Base-by-base conservation (phyloP, 1,140 invertebrate species). In the Orchesella cincta region DNA sequence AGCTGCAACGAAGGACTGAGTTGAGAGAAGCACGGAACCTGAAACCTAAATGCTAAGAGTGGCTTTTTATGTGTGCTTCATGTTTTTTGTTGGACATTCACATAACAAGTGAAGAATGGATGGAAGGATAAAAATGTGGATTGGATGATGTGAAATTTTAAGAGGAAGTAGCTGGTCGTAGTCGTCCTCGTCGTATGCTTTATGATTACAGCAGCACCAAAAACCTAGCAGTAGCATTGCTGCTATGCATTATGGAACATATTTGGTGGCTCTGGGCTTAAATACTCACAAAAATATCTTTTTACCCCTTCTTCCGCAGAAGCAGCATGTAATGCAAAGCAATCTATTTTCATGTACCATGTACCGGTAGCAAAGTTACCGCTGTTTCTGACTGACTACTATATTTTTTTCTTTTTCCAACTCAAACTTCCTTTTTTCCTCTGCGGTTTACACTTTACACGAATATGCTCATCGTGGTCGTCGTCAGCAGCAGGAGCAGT, bases 31-130 rank as follows among this genome's bases (percentile, higher is more conserved):
- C 3, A 57, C 52, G 12, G 52, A 23, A 57, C 12, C 52, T 57
- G 52, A 57, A 57, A 23, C 52, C 52, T 57, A 57, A 57, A 57
- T 57, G 52, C 52, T 18, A 57, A 57, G 23, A 57, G 52, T 20
- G 8, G 8, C 39, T 46, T 46, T 20, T 20, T 46, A 46, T 20
- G 8, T 46, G 8, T 8, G 8, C 20, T 20, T 46, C 39, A 46
- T 12, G 8, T 12, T 46, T 46, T 46, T 46, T 46, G 39, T 46
- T 8, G 8, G 39, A 20, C 20, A 12, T 8, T 46, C 20, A 20
- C 20, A 46, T 20, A 12, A 12, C 20, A 20, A 20, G 8, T 46
- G 39, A 46, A 8, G 39, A 46, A 46, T 46, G 39, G 8, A 46
- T 12, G 8, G 39, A 8, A 46, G 20, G 8, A 46, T 20, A 46